Base-by-base conservation (phyloP, 2,113 vertebrate genomes). In the Amazona vittata region DNA sequence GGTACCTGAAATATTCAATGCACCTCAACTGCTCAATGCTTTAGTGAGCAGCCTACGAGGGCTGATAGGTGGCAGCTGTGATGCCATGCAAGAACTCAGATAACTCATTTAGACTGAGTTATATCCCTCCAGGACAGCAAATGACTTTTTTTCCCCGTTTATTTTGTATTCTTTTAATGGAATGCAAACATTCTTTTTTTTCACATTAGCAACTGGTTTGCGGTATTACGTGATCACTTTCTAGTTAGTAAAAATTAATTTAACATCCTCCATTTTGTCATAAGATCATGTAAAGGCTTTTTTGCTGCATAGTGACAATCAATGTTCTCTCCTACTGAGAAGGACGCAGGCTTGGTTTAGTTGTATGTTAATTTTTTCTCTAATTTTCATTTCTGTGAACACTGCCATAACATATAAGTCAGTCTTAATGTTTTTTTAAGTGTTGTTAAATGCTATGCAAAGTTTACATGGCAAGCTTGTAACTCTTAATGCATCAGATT, bases 391-490 rank as follows among this genome's bases (percentile, higher is more conserved):
- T 90, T 95, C 84, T 92, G 50, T 81, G 81, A 94, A 53, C 82
- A 88, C 20, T 95, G 53, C 50, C 53, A 63, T 60, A 94, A 94
- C 33, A 94, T 25, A 1, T 65, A 98, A 92, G 86, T 84, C 97
- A 93, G n/a, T 94, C 85, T 68, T 94, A 94, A 95, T 57, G 50
- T 60, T 97, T 73, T 95, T 97, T 37, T 62, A 94, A 96, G 64
- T 43, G 79, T 93, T 96, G 86, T 80, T 97, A 98, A 98, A 97
- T 89, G 93, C 90, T 92, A 93, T 41, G 94, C 91, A 93, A 97
- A 97, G 79, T 96, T 96, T 82, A 96, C 25, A 88, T 12, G 59
- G 94, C 59, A 77, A 89, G 63, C 63, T 22, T 74, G 60, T 95
- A 93, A 93, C 50, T 90, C 93, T 94, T 97, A 98, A 96, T 96